These are phyloP conservation scores for Cebidichthys violaceus DNA, from an alignment of 2,113 vertebrate species.

Conservation along the genomic window DNA sequence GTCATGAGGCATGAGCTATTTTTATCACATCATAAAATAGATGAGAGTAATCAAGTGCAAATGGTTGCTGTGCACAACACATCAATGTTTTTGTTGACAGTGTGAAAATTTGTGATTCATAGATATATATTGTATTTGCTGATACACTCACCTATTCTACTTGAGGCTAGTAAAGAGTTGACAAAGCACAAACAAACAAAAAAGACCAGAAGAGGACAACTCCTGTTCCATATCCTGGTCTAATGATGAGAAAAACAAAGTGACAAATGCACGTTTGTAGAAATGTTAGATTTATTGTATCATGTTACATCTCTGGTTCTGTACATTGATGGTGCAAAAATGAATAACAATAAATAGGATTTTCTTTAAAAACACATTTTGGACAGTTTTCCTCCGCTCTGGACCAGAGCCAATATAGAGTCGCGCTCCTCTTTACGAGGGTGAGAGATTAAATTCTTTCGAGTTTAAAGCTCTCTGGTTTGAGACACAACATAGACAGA, in stretches of 20 bases:
- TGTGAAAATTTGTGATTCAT: neutral
- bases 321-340: neutral
- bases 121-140: neutral
- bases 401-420: neutral
- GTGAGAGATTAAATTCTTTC: conserved; percentile 17
- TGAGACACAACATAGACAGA: conserved; percentile 27
- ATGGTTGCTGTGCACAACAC: neutral
- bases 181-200: neutral
- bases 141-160: neutral
- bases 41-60: conserved; percentile 1
- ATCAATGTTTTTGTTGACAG: neutral
- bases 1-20: neutral
- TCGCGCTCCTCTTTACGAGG: neutral
- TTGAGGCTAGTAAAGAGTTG: neutral
- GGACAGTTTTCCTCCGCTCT: neutral
- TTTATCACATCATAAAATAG: neutral
- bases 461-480: neutral
- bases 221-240: conserved; percentile 12
- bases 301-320: conserved; percentile 5
- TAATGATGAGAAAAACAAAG: conserved; percentile 17
- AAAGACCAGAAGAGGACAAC: neutral
- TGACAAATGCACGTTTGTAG: conserved; percentile 12
- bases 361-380: conserved; percentile 24
- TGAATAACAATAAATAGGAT: neutral
- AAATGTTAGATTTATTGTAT: neutral